Percentiles rank a stretch among this genome's conserved stretches.
These are phyloP conservation scores for Cnemophilus loriae DNA, from an alignment of 2,113 vertebrate genomes.

Conservation along the genomic window DNA sequence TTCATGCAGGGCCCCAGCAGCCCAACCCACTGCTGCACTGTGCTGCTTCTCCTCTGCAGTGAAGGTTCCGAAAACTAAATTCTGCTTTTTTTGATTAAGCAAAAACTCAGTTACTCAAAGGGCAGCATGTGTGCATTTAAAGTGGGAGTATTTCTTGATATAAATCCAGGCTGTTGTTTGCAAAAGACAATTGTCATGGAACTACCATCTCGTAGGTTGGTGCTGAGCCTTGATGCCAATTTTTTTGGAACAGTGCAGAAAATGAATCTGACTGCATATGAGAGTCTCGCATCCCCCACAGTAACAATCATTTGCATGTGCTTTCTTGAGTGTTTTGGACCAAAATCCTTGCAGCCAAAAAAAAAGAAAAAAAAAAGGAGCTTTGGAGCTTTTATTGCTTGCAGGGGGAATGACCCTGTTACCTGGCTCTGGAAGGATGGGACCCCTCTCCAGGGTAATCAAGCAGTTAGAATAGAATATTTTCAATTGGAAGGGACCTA, in stretches of 20 bases:
- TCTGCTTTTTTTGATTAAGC: not conserved
- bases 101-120: not conserved
- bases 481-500: not conserved
- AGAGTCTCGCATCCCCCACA: fast-evolving
- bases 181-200: not conserved
- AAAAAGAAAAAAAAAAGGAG: not conserved
- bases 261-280: not conserved
- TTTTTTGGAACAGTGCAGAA: not conserved
- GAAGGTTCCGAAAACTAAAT: not conserved
- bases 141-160: not conserved
- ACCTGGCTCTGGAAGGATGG: not conserved
- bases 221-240: not conserved
- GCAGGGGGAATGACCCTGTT: not conserved
- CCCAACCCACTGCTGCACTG: not conserved
- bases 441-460: not conserved
- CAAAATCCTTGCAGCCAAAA: not conserved
- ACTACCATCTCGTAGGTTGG: not conserved
- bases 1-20: not conserved
- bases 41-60: not conserved
- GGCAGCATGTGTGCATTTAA: not conserved
- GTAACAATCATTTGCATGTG: not conserved
- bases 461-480: not conserved
- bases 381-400: not conserved
- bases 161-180: not conserved
- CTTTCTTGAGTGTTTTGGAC: not conserved